Percentiles rank a stretch among this genome's conserved stretches.
Evolutionary conservation across 2,797 vertebrate genomes (phyloP).

Genomic region (Poecile montanus): DNA sequence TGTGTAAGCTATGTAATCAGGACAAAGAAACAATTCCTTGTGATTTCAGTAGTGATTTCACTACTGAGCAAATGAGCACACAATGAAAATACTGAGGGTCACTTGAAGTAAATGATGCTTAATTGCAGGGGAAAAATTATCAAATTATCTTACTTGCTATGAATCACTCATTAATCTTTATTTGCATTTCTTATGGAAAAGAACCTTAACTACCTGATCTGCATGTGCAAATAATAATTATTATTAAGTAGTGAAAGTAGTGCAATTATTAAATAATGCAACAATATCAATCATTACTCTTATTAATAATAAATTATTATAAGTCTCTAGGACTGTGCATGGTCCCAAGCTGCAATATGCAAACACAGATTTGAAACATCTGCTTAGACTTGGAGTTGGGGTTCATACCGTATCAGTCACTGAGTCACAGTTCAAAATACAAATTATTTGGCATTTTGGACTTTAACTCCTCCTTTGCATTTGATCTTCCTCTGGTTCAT

Average conservation of each 20-base stretch:
- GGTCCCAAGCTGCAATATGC: background rate
- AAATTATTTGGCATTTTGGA: background rate
- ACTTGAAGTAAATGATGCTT: conserved; percentile 26
- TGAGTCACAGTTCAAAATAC: background rate
- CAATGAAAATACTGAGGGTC: background rate
- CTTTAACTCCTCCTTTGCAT: background rate
- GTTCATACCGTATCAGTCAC: background rate
- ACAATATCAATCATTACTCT: conserved; percentile 58
- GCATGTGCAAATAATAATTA: conserved; percentile 60
- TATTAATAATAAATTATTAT: conserved; percentile 63
- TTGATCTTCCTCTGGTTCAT: background rate
- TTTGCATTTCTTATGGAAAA: conserved; percentile 57
- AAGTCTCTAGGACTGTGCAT: conserved; percentile 7
- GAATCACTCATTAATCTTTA: conserved; percentile 58
- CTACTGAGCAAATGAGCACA: background rate
- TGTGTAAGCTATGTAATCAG: background rate
- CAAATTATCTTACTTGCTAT: conserved; percentile 42
- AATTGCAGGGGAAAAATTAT: conserved; percentile 33
- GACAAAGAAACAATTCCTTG: conserved; percentile 7
- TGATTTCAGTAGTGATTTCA: conserved; percentile 51
- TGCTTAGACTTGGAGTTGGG: background rate
- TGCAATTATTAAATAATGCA: conserved; percentile 67
- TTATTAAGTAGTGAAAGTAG: conserved; percentile 56
- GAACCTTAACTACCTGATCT: conserved; percentile 50
- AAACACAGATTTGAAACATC: conserved; percentile 14